Base-by-base conservation (phyloP, 2,888 invertebrate species). In the Synanthedon vespiformis region DNA sequence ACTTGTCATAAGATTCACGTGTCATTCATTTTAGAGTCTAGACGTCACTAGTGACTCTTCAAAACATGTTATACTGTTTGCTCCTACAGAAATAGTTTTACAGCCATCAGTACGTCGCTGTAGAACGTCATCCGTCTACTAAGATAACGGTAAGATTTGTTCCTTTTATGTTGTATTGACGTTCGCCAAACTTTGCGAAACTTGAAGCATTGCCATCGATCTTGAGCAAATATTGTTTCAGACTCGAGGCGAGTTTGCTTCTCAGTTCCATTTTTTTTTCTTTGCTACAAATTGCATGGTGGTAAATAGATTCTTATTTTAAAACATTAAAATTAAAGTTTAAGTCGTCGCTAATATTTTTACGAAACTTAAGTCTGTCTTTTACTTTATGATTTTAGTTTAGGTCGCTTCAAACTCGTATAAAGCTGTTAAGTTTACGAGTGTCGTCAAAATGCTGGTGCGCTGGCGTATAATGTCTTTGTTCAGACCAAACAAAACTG, bases 381-480 rank as follows among this genome's bases (percentile, higher is more conserved):
- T 14, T 44, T 56, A 55, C 56, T 75, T 74, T 67, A 68, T 63
- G 70, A 66, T 67, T 62, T 61, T 58, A 62, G 61, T 67, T 70
- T 63, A 61, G 57, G 63, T 63, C 65, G 58, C 62, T 58, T 68
- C 70, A 59, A 65, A 65, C 55, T 55, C 58, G 61, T 61, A 60
- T 60, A 69, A 62, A 51, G 57, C 58, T 61, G 59, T 71, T 65
- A 70, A 70, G 63, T 71, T 69, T 70, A 73, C 58, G 68, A 66
- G 52, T 27, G 41, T 63, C 59, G 56, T 65, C 61, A 63, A 67
- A 66, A 64, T 64, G 66, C 63, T 34, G 34, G 34, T 34, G 34
- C 44, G n/a, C 13, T 44, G 44, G 44, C 44, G 44, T 44, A 44
- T 44, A 34, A 34, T 34, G 34, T 34, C 34, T 34, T 34, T 34